Conservation (phyloP, 2,888 invertebrate genomes). For the Melieria omissa region DNA sequence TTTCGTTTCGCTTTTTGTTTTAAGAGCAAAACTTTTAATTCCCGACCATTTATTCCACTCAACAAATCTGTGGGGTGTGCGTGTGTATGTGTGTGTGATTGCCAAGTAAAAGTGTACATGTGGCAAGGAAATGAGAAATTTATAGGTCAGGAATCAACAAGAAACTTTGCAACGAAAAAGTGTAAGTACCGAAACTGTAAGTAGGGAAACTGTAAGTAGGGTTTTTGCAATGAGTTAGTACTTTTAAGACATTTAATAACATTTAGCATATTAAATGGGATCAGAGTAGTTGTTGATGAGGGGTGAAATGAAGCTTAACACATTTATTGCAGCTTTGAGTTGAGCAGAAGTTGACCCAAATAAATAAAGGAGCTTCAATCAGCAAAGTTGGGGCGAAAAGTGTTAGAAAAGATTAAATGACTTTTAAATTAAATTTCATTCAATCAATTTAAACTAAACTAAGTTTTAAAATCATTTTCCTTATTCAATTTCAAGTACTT, state of each 20-base stretch:
- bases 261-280: no score
- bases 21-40: conserved; percentile 25
- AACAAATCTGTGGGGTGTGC: conserved; percentile 10
- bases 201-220: not conserved
- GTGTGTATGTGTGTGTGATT: not conserved
- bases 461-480: not conserved
- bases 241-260: no score
- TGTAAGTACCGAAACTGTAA: not conserved
- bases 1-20: no score
- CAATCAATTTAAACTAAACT: not conserved
- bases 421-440: no score
- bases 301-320: no score
- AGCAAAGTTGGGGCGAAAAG: no score
- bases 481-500: not conserved
- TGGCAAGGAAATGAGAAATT: conserved; percentile 12
- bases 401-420: no score
- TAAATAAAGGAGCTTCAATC: no score
- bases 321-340: no score
- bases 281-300: no score
- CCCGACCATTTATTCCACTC: conserved; percentile 26
- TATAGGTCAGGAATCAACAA: conserved; percentile 31
- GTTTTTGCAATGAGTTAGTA: no score
- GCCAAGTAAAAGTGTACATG: conserved; percentile 1
- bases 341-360: no score
- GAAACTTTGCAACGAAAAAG: conserved; percentile 12